A percentile compares a stretch with the other conserved stretches of the same genome.
phyloP scores from a whole-genome alignment of 2,113 vertebrate genomes.

The Oryzias curvinotus region DNA sequence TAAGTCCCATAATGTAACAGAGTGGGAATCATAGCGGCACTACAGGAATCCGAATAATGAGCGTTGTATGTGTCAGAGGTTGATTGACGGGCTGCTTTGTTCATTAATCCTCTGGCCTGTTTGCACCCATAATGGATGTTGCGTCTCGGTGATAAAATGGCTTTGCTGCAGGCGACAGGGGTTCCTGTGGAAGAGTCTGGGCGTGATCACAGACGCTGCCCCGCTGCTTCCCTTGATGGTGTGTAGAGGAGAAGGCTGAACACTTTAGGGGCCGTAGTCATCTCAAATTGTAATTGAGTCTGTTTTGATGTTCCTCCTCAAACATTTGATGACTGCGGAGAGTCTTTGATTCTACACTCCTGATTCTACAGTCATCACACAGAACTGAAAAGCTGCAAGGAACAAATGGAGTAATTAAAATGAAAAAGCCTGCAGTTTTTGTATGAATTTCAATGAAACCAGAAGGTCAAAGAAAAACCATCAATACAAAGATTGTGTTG shows the following conservation, averaged over 20 bases:
- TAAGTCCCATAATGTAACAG: no score
- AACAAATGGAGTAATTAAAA: no score
- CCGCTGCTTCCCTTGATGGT: constrained; percentile 4
- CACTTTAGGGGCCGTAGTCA: constrained; percentile 4
- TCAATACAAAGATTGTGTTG: no score
- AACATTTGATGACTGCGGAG: no score
- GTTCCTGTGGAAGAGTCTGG: constrained; percentile 3
- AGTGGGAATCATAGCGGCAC: not conserved
- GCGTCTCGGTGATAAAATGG: constrained; percentile 12
- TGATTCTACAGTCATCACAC: no score
- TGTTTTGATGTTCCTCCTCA: no score
- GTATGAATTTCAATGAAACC: no score
- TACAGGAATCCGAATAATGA: not conserved
- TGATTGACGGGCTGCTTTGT: constrained; percentile 21
- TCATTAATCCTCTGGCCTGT: constrained; percentile 31
- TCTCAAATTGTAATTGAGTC: no score
- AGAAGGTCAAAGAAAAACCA: no score
- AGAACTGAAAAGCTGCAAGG: no score
- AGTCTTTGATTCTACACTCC: no score
- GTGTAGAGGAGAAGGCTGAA: constrained; percentile 3
- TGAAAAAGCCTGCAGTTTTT: no score
- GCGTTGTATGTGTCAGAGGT: not conserved
- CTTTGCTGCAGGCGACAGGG: constrained; percentile 4
- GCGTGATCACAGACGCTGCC: not conserved
- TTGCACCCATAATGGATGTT: constrained; percentile 42